Percentiles rank a stretch among this genome's conserved stretches.
phyloP scores from a whole-genome alignment of 2,113 vertebrate species.

The Onychostruthus taczanowskii region DNA sequence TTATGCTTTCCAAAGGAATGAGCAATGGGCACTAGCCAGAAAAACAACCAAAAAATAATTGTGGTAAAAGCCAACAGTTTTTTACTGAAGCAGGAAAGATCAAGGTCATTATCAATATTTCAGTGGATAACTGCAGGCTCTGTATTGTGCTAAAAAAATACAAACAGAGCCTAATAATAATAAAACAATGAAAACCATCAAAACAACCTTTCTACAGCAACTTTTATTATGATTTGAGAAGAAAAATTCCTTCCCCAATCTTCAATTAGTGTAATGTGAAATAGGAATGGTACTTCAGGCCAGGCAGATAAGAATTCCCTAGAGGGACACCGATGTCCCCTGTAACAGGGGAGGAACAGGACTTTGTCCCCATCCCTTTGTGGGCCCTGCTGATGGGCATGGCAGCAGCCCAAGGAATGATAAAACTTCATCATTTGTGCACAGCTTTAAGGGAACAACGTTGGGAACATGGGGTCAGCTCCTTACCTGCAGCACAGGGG shows the following conservation, averaged over 20 bases:
- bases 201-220: background rate
- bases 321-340: rapidly evolving
- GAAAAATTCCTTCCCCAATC: background rate
- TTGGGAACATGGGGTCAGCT: background rate
- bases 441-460: rapidly evolving
- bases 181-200: background rate
- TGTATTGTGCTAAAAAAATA: background rate
- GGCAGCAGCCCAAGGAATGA: background rate
- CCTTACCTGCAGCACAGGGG: background rate
- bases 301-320: background rate
- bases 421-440: background rate
- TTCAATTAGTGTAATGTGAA: background rate
- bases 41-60: background rate
- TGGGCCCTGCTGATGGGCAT: rapidly evolving
- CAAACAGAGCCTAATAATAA: background rate
- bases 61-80: background rate
- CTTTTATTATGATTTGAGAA: background rate
- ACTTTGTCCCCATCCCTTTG: background rate
- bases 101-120: background rate
- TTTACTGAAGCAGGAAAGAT: background rate
- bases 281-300: background rate
- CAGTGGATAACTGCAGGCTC: background rate
- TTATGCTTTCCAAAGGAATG: background rate
- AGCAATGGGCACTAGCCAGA: background rate
- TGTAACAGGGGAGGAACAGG: background rate